These are phyloP conservation scores for Caenorhabditis drosophilae DNA, from an alignment of 2,888 invertebrate species.

Conservation along the genomic window DNA sequence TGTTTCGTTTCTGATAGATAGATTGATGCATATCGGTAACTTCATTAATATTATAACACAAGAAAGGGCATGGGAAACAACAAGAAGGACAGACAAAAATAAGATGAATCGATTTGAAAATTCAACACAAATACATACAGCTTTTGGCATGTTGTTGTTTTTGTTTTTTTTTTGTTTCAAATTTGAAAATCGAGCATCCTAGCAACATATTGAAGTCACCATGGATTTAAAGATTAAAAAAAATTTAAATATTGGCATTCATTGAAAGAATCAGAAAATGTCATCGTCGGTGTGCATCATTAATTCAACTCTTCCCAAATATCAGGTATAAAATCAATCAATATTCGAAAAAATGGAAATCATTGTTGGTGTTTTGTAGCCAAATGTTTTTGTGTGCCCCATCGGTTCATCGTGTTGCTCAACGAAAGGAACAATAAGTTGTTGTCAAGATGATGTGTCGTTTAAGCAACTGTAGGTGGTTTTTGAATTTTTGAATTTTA, in stretches of 20 bases:
- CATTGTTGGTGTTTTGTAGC: conserved; percentile 17
- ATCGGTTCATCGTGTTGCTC: conserved; percentile 25
- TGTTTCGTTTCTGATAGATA: no score
- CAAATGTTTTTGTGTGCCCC: conserved; percentile 32
- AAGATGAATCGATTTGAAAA: no score
- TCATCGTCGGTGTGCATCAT: conserved; percentile 23
- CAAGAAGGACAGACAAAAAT: no score
- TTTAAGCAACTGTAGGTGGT: conserved; percentile 27
- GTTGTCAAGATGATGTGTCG: conserved; percentile 33
- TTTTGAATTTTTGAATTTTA: background rate
- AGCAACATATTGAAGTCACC: background rate
- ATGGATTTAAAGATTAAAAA: background rate
- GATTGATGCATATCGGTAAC: no score
- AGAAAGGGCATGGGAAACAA: no score
- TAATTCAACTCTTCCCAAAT: conserved; percentile 15
- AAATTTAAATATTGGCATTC: background rate
- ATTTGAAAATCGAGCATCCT: no score
- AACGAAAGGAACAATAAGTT: conserved; percentile 18
- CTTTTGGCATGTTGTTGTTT: no score
- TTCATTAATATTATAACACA: no score
- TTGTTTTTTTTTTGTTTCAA: no score
- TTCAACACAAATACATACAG: no score
- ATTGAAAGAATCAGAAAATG: no score
- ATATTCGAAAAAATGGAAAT: background rate
- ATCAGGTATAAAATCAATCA: conserved; percentile 16